Base-by-base conservation (phyloP, 2,113 vertebrate genomes). In the Phocoena sinus region DNA sequence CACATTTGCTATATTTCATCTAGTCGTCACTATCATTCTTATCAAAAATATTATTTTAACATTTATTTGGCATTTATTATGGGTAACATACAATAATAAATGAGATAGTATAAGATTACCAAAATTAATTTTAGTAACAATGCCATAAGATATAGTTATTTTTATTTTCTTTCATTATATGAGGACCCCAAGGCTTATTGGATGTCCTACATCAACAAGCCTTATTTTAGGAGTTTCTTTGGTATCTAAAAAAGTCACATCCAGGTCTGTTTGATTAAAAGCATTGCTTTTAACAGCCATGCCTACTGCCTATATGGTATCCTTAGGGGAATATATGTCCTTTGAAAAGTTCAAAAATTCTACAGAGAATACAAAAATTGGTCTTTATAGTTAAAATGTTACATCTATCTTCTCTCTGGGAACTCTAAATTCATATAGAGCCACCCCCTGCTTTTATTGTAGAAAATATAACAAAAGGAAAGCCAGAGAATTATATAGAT, bases 391-490 rank as follows among this genome's bases (percentile, higher is more conserved):
- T 68, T 85, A 65, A 96, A 84, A 77, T 60, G 68, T 74, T 73
- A 63, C 3, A 60, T 47, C 44, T 79, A 21, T 60, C 7, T 86
- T 71, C 13, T 68, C 53, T 53, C 94, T 56, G n/a, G 25, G 62
- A 9, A 68, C 5, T 77, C 50, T 68, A 62, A 83, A 33, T 89
- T 91, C 3, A 63, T 8, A 15, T 25, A 89, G 15, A 81, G 13
- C 38, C 25, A 53, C 5, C 8, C 13, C 63, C 77, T 83, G 25
- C 88, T 95, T 82, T 74, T 88, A 58, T 21, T 95, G 1, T 70
- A 89, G 71, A n/a, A 94, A 91, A 58, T n/a, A 67, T 44, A 85
- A 56, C 21, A 85, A 95, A 91, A 77, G 41, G 28, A 87, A 92
- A 79, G n/a, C 8, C 28, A 89, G 26, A 84, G 13, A 50, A 26